A percentile compares a stretch with the other conserved stretches of the same genome.
Evolutionary conservation across 53 echinoderm and acorn worm species (phyloP).

Genomic region (Hippasteria phrygiana): DNA sequence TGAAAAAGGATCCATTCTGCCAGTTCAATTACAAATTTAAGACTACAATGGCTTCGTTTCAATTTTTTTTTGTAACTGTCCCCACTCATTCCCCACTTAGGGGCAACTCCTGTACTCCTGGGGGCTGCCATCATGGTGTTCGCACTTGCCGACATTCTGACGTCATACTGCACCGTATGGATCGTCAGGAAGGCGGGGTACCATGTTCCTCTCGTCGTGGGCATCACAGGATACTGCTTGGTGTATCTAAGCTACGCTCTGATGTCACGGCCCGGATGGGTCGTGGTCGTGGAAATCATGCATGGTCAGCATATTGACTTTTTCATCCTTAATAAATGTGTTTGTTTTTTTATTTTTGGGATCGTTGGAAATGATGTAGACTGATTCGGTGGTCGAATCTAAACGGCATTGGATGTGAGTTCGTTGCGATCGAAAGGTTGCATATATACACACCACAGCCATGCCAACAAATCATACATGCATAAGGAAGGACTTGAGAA

Average conservation of each 20-base stretch:
- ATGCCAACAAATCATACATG: too few relatives aligned
- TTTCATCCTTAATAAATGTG: background rate
- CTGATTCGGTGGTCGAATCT: too few relatives aligned
- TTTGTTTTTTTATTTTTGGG: background rate
- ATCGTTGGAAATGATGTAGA: too few relatives aligned
- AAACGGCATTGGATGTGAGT: too few relatives aligned
- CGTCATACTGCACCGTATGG: constrained; percentile 55
- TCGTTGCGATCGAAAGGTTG: too few relatives aligned
- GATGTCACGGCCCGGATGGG: constrained; percentile 58
- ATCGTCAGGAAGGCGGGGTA: constrained; percentile 58
- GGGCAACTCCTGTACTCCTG: constrained; percentile 30
- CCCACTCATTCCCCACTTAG: background rate
- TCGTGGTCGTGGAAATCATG: constrained; percentile 61
- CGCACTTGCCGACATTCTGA: constrained; percentile 30
- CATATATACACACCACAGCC: too few relatives aligned
- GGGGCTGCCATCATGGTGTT: background rate
- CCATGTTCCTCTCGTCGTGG: constrained; percentile 44
- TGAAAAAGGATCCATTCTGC: too few relatives aligned
- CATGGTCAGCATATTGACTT: constrained; percentile 48
- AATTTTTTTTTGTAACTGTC: background rate
- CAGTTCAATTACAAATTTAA: too few relatives aligned
- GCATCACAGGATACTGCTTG: constrained; percentile 63
- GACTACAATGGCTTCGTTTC: background rate
- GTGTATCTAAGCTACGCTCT: constrained; percentile 71
- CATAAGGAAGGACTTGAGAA: too few relatives aligned